These are phyloP conservation scores for Rhagonycha lutea DNA, from an alignment of 2,888 invertebrate genomes.

Conservation along the genomic window DNA sequence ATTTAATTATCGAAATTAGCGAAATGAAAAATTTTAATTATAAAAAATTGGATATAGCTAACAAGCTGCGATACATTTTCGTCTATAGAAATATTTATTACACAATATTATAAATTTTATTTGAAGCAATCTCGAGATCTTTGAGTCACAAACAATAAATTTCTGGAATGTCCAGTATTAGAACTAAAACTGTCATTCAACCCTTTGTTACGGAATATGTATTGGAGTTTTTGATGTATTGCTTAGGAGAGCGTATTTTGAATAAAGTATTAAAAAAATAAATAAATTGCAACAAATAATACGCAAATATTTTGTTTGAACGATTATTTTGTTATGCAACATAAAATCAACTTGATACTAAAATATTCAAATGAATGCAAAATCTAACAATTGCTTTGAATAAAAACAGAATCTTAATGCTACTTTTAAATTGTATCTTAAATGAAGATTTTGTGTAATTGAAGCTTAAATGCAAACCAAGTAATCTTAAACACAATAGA, in stretches of 20 bases:
- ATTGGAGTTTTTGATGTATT: background rate
- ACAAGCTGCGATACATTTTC: background rate
- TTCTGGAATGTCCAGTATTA: slow-evolving; percentile 2
- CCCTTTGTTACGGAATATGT: background rate
- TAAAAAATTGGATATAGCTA: background rate
- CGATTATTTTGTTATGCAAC: background rate
- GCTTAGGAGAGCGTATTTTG: background rate
- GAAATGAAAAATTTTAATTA: background rate
- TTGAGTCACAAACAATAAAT: background rate
- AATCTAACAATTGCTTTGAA: slow-evolving; percentile 4
- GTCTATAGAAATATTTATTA: background rate
- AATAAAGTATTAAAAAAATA: background rate
- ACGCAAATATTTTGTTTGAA: background rate
- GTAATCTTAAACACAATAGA: background rate
- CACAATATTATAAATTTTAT: background rate
- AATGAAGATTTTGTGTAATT: background rate
- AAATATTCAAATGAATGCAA: slow-evolving; percentile 2
- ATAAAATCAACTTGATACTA: background rate
- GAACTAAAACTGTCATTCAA: background rate
- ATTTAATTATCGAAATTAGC: background rate
- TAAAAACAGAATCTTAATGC: slow-evolving; percentile 2
- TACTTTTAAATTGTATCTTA: background rate
- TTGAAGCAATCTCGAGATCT: background rate
- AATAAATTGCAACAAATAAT: background rate
- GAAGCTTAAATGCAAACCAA: background rate